Evolutionary conservation across 2,797 vertebrate species (phyloP).

Genomic region (Pelobates cultripes): DNA sequence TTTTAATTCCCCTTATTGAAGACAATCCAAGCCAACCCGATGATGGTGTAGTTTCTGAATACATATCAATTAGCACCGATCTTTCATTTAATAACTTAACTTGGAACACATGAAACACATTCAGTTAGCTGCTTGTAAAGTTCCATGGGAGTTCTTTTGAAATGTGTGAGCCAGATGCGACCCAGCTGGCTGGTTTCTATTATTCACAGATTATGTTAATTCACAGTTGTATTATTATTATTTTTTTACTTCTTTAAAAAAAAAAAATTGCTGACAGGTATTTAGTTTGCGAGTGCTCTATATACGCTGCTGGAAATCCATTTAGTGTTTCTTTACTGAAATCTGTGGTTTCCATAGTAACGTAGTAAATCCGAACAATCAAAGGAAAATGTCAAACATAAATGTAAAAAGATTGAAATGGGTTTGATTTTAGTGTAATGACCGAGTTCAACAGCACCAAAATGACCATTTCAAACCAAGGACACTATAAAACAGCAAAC

Average conservation of each 20-base stretch:
- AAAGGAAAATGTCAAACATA: not conserved
- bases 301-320: not conserved
- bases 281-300: conserved; percentile 13
- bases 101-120: not conserved
- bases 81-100: too few relatives aligned
- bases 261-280: conserved; percentile 28
- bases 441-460: not conserved
- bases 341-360: conserved; percentile 27
- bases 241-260: not conserved
- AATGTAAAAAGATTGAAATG: not conserved
- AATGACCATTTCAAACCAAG: not conserved
- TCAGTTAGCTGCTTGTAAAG: not conserved
- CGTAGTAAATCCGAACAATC: not conserved
- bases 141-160: not conserved
- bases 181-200: conserved; percentile 5
- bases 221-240: not conserved
- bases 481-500: too few relatives aligned
- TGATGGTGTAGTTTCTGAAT: too few relatives aligned
- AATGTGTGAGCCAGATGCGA: not conserved
- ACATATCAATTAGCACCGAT: too few relatives aligned
- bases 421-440: not conserved
- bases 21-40: too few relatives aligned
- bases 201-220: conserved; percentile 29
- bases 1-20: too few relatives aligned
- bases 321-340: not conserved